Evolutionary conservation across 2,888 invertebrate species (phyloP).

Genomic region (Tetanocera ferruginea): DNA sequence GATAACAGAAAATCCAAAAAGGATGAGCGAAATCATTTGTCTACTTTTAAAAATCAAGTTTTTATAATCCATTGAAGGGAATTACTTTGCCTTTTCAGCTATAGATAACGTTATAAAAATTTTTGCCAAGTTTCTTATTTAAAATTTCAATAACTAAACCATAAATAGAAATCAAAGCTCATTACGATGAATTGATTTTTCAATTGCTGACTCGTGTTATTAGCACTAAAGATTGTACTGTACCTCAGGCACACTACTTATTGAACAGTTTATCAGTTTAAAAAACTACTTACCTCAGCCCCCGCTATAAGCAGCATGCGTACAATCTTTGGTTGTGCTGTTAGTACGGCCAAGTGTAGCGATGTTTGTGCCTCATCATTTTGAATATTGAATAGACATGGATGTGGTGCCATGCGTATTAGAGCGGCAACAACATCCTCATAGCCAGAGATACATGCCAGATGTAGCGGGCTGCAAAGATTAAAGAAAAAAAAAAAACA

Average conservation of each 20-base stretch:
- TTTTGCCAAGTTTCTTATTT: too few species aligned
- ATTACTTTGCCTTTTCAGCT: too few species aligned
- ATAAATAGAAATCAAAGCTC: neutral
- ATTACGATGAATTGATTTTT: neutral
- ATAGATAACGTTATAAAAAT: too few species aligned
- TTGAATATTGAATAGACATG: slow-evolving; percentile 81
- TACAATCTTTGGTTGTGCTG: slow-evolving; percentile 80
- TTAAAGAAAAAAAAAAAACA: neutral
- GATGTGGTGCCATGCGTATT: slow-evolving; percentile 83
- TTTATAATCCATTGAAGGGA: too few species aligned
- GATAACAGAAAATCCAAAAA: too few species aligned
- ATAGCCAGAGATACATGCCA: slow-evolving; percentile 84
- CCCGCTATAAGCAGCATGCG: slow-evolving; percentile 86
- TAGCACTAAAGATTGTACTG: neutral
- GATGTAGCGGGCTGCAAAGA: slow-evolving; percentile 82
- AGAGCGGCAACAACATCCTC: slow-evolving; percentile 81
- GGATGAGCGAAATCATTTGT: too few species aligned
- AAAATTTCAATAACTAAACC: too few species aligned
- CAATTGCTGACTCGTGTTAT: neutral
- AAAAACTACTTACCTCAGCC: slow-evolving; percentile 71
- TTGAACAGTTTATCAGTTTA: too few species aligned
- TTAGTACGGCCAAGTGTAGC: slow-evolving; percentile 88
- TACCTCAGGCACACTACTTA: too few species aligned
- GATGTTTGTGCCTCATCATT: slow-evolving; percentile 87
- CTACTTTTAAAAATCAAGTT: too few species aligned